phyloP scores from a whole-genome alignment of 2,888 invertebrate genomes.

The Helicoverpa assulta region DNA sequence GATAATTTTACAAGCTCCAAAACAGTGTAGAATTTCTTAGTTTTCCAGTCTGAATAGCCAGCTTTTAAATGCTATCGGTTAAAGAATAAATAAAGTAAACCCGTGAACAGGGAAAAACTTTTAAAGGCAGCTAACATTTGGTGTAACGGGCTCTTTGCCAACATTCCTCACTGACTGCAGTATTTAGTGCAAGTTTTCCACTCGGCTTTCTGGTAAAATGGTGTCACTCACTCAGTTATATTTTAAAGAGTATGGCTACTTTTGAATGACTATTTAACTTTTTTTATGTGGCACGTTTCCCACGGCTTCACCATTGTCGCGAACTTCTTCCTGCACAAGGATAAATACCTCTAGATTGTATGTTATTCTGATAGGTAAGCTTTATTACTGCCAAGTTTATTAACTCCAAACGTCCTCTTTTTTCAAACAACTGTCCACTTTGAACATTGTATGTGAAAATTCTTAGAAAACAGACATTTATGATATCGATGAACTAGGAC shows the following conservation, averaged over 20 bases:
- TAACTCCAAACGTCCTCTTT: too few species aligned
- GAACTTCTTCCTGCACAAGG: too few species aligned
- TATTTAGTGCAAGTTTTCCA: constrained; percentile 17
- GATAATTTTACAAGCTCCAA: not conserved
- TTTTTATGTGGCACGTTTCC: too few species aligned
- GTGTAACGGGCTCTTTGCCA: constrained; percentile 45
- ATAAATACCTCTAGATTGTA: too few species aligned
- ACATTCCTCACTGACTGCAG: constrained; percentile 32
- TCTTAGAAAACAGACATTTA: too few species aligned
- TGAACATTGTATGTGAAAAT: too few species aligned
- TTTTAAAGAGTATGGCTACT: not conserved
- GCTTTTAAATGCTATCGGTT: constrained; percentile 3
- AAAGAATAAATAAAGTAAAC: constrained; percentile 33
- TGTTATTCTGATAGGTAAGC: too few species aligned
- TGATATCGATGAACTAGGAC: too few species aligned
- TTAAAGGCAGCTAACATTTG: constrained; percentile 40
- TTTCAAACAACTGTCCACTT: too few species aligned
- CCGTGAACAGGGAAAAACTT: constrained; percentile 50
- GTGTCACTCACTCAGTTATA: not conserved
- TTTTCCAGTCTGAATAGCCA: not conserved
- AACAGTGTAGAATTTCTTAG: not conserved
- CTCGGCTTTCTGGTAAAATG: constrained; percentile 1
- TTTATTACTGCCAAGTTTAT: too few species aligned
- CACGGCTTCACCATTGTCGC: too few species aligned
- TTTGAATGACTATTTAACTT: too few species aligned